Evolutionary conservation across 2,888 invertebrate species (phyloP).

Genomic region (Zeuzera pyrina): DNA sequence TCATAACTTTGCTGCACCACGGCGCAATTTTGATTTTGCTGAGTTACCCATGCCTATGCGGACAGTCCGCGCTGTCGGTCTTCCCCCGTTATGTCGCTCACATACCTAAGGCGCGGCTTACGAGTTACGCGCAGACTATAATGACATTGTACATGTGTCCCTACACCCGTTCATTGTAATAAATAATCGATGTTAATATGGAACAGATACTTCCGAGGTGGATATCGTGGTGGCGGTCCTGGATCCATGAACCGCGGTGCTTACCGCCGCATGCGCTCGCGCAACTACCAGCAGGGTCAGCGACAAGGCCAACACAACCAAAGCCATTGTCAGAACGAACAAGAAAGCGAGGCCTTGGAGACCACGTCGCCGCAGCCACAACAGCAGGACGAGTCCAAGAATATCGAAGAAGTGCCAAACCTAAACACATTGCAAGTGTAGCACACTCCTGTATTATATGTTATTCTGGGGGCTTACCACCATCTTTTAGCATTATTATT

Average conservation of each 20-base stretch:
- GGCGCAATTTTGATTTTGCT: no score
- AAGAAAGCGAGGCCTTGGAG: slow-evolving; percentile 41
- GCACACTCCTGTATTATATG: slow-evolving; percentile 45
- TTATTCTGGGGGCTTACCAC: no score
- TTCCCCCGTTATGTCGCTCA: no score
- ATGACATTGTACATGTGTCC: no score
- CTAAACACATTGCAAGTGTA: slow-evolving; percentile 40
- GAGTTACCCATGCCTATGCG: no score
- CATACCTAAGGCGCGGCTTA: no score
- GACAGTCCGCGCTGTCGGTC: no score
- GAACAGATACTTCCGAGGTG: slow-evolving; percentile 80
- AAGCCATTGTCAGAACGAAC: slow-evolving; percentile 39
- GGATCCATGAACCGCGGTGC: slow-evolving; percentile 59
- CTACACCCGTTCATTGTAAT: no score
- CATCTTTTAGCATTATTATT: no score
- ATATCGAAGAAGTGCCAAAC: slow-evolving; percentile 66
- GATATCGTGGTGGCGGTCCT: slow-evolving; percentile 67
- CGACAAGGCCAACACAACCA: slow-evolving; percentile 18
- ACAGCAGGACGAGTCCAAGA: slow-evolving; percentile 45
- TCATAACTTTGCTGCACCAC: no score
- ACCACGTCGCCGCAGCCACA: slow-evolving; percentile 32
- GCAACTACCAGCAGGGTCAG: slow-evolving; percentile 43
- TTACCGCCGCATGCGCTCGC: slow-evolving; percentile 52
- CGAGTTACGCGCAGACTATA: no score
- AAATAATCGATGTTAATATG: slow-evolving; percentile 13